Evolutionary conservation across 2,113 vertebrate species (phyloP).

Genomic region (Antigone vipio): DNA sequence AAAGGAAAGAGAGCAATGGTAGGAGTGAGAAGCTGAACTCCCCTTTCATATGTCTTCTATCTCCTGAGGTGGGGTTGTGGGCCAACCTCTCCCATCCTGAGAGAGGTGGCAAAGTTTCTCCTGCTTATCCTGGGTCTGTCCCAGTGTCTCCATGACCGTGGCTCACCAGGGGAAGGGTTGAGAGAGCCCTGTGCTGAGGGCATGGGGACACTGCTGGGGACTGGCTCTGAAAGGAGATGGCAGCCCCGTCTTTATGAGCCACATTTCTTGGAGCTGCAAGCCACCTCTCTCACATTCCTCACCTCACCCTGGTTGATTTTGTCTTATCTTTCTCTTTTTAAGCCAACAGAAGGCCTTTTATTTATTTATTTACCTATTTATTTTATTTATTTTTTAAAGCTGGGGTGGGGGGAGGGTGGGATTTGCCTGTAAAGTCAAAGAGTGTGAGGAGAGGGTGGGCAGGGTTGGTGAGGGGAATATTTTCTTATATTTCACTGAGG

Average conservation of each 20-base stretch:
- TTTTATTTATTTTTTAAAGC: slow-evolving; percentile 68
- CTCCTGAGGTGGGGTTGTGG: slow-evolving; percentile 30
- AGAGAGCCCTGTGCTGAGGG: slow-evolving; percentile 26
- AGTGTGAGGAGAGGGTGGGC: slow-evolving; percentile 37
- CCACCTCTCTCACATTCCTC: slow-evolving; percentile 42
- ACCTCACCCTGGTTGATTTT: slow-evolving; percentile 56
- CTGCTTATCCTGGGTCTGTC: slow-evolving; percentile 23
- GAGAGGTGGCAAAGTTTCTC: slow-evolving; percentile 28
- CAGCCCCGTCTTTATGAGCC: slow-evolving; percentile 59
- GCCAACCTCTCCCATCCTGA: background rate
- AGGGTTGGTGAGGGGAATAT: slow-evolving; percentile 24
- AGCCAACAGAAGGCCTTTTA: slow-evolving; percentile 74
- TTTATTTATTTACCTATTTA: slow-evolving; percentile 51
- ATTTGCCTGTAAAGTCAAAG: slow-evolving; percentile 63
- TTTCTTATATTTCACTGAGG: slow-evolving; percentile 66
- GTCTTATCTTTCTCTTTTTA: slow-evolving; percentile 71
- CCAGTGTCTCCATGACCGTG: slow-evolving; percentile 20
- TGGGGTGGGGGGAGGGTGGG: slow-evolving; percentile 45
- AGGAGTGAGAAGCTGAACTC: slow-evolving; percentile 29
- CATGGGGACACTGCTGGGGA: slow-evolving; percentile 12
- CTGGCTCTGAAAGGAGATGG: slow-evolving; percentile 60
- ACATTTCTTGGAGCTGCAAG: slow-evolving; percentile 63
- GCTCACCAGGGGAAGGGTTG: slow-evolving; percentile 8
- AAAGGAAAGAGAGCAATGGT: slow-evolving; percentile 44
- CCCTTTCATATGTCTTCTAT: slow-evolving; percentile 41